These are phyloP conservation scores for Naso thynnoides DNA, from an alignment of 2,797 vertebrate species.

Conservation along the genomic window DNA sequence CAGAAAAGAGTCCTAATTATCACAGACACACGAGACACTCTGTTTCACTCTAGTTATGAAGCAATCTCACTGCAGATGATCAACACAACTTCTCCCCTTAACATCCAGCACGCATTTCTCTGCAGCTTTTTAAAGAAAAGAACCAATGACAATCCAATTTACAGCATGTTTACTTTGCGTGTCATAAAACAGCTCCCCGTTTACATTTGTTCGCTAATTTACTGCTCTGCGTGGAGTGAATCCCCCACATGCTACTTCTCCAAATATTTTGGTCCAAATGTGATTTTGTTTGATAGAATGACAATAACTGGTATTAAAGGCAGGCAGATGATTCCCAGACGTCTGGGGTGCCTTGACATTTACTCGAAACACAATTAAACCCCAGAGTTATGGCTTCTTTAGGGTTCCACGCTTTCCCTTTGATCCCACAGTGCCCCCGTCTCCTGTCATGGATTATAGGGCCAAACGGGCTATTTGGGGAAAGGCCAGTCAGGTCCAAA, in stretches of 20 bases:
- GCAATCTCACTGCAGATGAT: slow-evolving; percentile 58
- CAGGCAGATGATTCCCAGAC: slow-evolving; percentile 80
- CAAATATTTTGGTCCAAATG: slow-evolving; percentile 83
- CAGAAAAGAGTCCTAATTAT: slow-evolving; percentile 76
- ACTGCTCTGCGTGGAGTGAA: slow-evolving; percentile 63
- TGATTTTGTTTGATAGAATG: slow-evolving; percentile 85
- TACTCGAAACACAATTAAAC: slow-evolving; percentile 83
- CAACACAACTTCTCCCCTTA: slow-evolving; percentile 57
- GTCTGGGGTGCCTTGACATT: slow-evolving; percentile 83
- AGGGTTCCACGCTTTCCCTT: slow-evolving; percentile 68
- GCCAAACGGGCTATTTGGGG: slow-evolving; percentile 75
- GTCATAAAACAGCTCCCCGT: slow-evolving; percentile 75
- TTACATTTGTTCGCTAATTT: slow-evolving; percentile 81
- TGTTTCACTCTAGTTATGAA: slow-evolving; percentile 71
- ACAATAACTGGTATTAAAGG: slow-evolving; percentile 80
- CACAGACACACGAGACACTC: slow-evolving; percentile 69
- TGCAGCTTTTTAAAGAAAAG: slow-evolving; percentile 66
- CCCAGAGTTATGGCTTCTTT: slow-evolving; percentile 78
- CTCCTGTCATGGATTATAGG: slow-evolving; percentile 72
- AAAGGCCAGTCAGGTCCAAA: slow-evolving; percentile 77
- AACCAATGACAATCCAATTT: slow-evolving; percentile 77
- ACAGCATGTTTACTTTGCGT: slow-evolving; percentile 75
- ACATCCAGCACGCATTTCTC: slow-evolving; percentile 59
- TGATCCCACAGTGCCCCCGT: slow-evolving; percentile 69
- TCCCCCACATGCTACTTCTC: slow-evolving; percentile 75